Percentiles rank a stretch among this genome's conserved stretches.
These are phyloP conservation scores for Tenrec ecaudatus DNA, from an alignment of 2,113 vertebrate species.

Conservation along the genomic window DNA sequence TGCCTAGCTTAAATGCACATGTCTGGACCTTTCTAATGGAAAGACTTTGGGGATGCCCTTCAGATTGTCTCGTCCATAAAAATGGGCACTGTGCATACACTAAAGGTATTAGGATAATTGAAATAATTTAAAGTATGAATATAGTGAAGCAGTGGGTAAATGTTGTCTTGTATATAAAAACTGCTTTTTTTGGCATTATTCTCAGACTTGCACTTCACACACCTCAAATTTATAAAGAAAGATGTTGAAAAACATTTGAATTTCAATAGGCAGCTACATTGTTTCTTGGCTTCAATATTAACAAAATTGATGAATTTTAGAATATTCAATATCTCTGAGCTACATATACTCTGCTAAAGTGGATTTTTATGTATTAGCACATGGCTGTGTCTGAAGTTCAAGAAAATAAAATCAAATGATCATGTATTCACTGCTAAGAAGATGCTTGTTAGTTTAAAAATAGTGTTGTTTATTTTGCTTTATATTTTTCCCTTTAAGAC, in stretches of 20 bases:
- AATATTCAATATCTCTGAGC: background rate
- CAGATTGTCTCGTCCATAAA: background rate
- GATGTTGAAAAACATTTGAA: background rate
- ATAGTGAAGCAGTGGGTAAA: too few species aligned
- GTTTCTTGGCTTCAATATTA: background rate
- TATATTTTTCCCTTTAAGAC: conserved; percentile 62
- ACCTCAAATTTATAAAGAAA: background rate
- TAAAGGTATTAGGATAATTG: too few species aligned
- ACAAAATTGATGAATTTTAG: background rate
- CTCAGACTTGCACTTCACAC: background rate
- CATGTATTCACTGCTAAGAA: background rate
- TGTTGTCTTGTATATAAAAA: background rate
- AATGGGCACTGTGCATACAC: background rate
- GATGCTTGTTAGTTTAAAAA: background rate
- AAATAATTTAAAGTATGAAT: too few species aligned
- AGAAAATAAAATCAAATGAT: background rate
- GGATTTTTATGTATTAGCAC: background rate
- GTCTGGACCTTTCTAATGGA: background rate
- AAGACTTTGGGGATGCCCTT: background rate
- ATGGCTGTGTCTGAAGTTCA: background rate
- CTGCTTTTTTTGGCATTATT: background rate
- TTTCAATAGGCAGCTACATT: background rate
- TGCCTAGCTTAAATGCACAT: background rate
- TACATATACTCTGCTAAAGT: background rate
- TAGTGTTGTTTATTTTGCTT: background rate